These are phyloP conservation scores for Pteronotus mesoamericanus DNA, from an alignment of 2,797 vertebrate species.

Conservation along the genomic window DNA sequence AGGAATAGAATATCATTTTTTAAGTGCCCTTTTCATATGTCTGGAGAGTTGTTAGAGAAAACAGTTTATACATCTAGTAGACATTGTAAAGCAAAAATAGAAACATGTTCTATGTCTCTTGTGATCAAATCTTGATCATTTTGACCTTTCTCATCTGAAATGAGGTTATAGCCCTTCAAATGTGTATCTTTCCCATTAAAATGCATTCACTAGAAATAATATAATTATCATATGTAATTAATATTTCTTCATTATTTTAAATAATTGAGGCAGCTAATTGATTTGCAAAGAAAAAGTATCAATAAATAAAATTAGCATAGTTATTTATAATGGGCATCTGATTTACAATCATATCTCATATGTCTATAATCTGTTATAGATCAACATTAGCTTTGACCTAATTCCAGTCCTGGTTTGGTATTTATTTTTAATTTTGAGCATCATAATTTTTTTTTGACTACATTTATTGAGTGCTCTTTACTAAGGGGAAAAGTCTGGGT, in stretches of 20 bases:
- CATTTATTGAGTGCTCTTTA: constrained; percentile 63
- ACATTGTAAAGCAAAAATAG: constrained; percentile 15
- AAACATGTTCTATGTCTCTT: constrained; percentile 32
- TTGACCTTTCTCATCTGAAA: constrained; percentile 54
- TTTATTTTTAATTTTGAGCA: constrained; percentile 49
- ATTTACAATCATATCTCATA: constrained; percentile 11
- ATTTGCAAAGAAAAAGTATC: constrained; percentile 15
- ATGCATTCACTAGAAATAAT: constrained; percentile 35
- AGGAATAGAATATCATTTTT: background rate
- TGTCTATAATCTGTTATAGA: constrained; percentile 25
- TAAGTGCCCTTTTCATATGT: background rate
- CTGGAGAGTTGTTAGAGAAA: constrained; percentile 23
- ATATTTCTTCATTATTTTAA: constrained; percentile 21
- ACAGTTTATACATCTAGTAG: background rate
- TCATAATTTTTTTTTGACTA: constrained; percentile 57
- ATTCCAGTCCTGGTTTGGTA: constrained; percentile 51
- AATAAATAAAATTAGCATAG: constrained; percentile 37
- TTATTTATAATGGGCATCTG: background rate
- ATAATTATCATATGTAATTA: constrained; percentile 59
- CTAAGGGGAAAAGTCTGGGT: constrained; percentile 34
- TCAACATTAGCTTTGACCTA: constrained; percentile 60
- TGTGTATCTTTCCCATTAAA: constrained; percentile 38
- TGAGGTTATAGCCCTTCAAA: constrained; percentile 36
- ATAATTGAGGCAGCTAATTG: background rate
- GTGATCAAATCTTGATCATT: constrained; percentile 47